Evolutionary conservation across 2,113 vertebrate genomes (phyloP), one percentile per base, ranked within the genome.

Genomic region (Sorex araneus): DNA sequence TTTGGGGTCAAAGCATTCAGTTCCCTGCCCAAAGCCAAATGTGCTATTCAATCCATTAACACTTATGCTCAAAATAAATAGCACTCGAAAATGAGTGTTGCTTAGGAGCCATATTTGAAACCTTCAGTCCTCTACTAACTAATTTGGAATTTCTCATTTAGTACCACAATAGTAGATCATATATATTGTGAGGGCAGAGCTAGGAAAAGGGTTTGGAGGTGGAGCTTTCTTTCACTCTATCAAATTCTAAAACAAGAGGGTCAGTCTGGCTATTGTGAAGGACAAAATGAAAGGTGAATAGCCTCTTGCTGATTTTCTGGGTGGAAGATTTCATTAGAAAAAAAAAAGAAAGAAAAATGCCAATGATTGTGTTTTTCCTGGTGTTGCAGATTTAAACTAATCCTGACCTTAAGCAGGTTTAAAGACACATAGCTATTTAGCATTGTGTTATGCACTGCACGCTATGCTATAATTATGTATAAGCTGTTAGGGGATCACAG

Each of bases 391-490:
- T 32, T 4, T 1, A 30, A 47, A 63, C 2, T 3, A 30, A 8
- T 15, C 45, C 8, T 28, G 40, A 67, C 27, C 23, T 73, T 47
- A 3, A 28, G 60, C 19, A 54, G 28, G 21, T 43, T 79, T 28
- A 78, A 57, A 76, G 75, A 11, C 15, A 8, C 13, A 9, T 9
- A 0, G 9, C 45, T 32, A 0, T 6, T 12, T 2, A 11, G 15
- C 0, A 8, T 23, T 18, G 10, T 16, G 10, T 5, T 11, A 0
- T 1, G 27, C 5, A 36, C 8, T 9, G 0, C 0, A 0, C 10
- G 13, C 34, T 30, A 66, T 30, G 28, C 12, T 32, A 18, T 43
- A 45, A n/a, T 64, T 34, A 78, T 2, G 9, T 15, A 27, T 12
- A 12, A 36, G 6, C 32, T 30, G 11, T 19, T 32, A 2, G 0